Base-by-base conservation (phyloP, 2,888 invertebrate species). In the Creontiades dilutus region DNA sequence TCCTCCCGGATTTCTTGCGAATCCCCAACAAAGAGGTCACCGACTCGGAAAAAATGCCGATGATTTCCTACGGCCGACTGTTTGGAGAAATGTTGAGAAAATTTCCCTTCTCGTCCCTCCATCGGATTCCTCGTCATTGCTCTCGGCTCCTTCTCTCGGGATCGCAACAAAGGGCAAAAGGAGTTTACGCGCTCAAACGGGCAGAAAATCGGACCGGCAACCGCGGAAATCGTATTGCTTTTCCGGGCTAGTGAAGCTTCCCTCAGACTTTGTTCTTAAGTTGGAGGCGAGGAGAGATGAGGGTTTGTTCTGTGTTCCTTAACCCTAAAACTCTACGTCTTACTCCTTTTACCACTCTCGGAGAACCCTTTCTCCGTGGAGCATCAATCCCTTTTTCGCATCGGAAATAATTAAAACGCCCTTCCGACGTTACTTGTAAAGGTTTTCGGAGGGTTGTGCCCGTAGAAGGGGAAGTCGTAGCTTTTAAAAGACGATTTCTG, bases 191-290 rank as follows among this genome's bases (percentile, higher is more conserved):
- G 88, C 88, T 88, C 88, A 55, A 80, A 88, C 82, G 90, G 47
- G 90, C 57, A 55, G 85, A 90, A 90, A 90, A 90, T 90, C 86
- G 78, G 68, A n/a, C 76, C 46, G 68, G 82, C 61, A 86, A 82
- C 90, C 90, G 75, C 86, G 78, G 52, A 86, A 90, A 48, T 90
- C 82, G 90, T 90, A 86, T 90, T 90, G 82, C 90, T 86, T 90
- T 90, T 90, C 90, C 90, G 68, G 57, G 47, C 61, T 47, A 28
- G 52, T 86, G 90, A 46, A 48, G 76, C 78, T 82, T 48, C 76
- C 52, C 55, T 27, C 19, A 76, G 85, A 90, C 90, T 90, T 90
- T 90, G 90, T 90, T 86, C 47, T 75, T 55, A 19, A 16, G 85
- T 19, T 9, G 28, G 5, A 2, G 46, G 28, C n/a, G n/a, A 57